Percentiles rank a stretch among this genome's conserved stretches.
Evolutionary conservation across 2,888 invertebrate species (phyloP).

Genomic region (Cylindroiulus punctatus): DNA sequence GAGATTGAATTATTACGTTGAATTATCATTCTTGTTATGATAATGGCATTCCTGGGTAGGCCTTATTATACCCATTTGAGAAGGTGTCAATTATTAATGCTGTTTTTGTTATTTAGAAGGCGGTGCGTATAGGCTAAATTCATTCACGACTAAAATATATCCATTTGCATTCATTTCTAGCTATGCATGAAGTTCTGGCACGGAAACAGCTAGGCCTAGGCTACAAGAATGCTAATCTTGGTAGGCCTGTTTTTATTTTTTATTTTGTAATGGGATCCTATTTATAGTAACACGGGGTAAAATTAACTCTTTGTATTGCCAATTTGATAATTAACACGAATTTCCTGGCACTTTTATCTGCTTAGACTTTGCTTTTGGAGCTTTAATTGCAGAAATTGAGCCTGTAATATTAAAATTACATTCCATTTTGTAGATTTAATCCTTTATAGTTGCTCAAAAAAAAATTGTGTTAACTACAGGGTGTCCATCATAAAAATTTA

Average conservation of each 20-base stretch:
- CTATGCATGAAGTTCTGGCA: constrained; percentile 55
- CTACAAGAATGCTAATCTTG: constrained; percentile 55
- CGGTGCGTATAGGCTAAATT: constrained; percentile 50
- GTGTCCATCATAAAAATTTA: neutral
- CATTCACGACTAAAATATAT: constrained; percentile 50
- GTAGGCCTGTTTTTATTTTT: constrained; percentile 53
- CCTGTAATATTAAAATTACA: too few species aligned
- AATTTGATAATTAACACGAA: neutral
- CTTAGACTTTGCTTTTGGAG: neutral
- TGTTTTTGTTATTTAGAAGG: constrained; percentile 47
- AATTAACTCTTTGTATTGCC: neutral
- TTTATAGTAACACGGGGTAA: constrained; percentile 33
- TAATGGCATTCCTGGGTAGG: constrained; percentile 28
- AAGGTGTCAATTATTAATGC: constrained; percentile 44
- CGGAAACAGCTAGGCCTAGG: constrained; percentile 55
- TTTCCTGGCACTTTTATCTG: neutral
- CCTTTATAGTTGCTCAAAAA: neutral
- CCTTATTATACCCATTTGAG: constrained; percentile 32
- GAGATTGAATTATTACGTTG: constrained; percentile 26
- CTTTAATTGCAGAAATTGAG: neutral
- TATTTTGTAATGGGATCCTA: constrained; percentile 50
- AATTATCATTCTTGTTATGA: neutral
- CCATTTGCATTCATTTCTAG: constrained; percentile 53
- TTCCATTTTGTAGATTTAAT: neutral
- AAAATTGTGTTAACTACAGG: neutral